These are phyloP conservation scores for Zaprionus obscuricornis DNA, from an alignment of 2,888 invertebrate genomes.

Conservation along the genomic window DNA sequence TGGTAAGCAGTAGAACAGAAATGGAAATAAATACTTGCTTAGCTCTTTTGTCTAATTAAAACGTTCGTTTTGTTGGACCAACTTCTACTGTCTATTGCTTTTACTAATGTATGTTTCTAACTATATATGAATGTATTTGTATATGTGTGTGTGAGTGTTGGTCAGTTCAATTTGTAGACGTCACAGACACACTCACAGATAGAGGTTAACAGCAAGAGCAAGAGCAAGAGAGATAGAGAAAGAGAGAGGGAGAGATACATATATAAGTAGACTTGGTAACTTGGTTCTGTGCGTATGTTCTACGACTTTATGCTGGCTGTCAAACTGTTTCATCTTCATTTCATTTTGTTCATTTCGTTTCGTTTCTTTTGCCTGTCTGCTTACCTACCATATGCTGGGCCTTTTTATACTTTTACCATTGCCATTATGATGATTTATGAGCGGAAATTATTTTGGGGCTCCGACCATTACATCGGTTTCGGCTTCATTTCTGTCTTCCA, in stretches of 20 bases:
- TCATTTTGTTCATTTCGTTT: too few relatives aligned
- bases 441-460: conserved; percentile 70
- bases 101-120: neutral
- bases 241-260: too few relatives aligned
- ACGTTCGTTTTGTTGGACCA: conserved; percentile 55
- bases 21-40: conserved; percentile 74
- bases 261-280: conserved; percentile 2
- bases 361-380: conserved; percentile 20
- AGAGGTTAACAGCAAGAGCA: too few relatives aligned
- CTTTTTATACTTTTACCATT: conserved; percentile 22
- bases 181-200: conserved; percentile 31
- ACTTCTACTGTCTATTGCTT: neutral
- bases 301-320: conserved; percentile 46
- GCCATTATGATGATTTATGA: conserved; percentile 75
- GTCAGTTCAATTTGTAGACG: conserved; percentile 62
- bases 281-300: conserved; percentile 11
- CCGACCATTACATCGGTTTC: conserved; percentile 13
- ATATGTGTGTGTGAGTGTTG: neutral
- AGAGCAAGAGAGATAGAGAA: too few relatives aligned
- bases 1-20: conserved; percentile 41
- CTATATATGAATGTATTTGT: neutral
- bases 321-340: conserved; percentile 72
- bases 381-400: conserved; percentile 32
- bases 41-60: conserved; percentile 75
- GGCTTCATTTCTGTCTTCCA: too few relatives aligned